phyloP scores from a whole-genome alignment of 2,113 vertebrate genomes.

The Forbesichthys agassizii region DNA sequence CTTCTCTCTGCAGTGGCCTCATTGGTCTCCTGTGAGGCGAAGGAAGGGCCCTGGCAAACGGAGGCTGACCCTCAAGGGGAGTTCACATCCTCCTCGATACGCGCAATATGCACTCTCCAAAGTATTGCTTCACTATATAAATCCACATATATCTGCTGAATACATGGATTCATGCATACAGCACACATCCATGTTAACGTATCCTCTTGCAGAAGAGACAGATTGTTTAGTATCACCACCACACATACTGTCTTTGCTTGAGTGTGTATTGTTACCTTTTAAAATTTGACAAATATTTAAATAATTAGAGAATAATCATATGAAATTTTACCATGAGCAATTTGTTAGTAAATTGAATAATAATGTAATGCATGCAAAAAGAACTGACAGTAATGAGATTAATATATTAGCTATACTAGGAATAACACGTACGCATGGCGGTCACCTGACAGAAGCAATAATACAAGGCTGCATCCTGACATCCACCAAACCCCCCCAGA shows the following conservation, averaged over 20 bases:
- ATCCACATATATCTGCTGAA: too few relatives aligned
- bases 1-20: slow-evolving; percentile 42
- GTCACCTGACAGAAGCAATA: too few relatives aligned
- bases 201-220: too few relatives aligned
- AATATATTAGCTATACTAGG: slow-evolving; percentile 6
- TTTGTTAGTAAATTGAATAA: slow-evolving; percentile 6
- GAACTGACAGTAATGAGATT: slow-evolving; percentile 1
- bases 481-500: background rate
- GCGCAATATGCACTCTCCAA: background rate
- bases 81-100: slow-evolving; percentile 23
- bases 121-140: background rate
- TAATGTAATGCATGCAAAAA: slow-evolving; percentile 17
- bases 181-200: too few relatives aligned
- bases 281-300: too few relatives aligned
- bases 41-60: slow-evolving; percentile 20
- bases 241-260: too few relatives aligned
- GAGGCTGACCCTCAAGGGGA: slow-evolving; percentile 17
- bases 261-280: too few relatives aligned
- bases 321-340: too few relatives aligned
- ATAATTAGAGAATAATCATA: background rate
- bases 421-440: background rate
- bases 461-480: too few relatives aligned
- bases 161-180: too few relatives aligned
- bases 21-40: slow-evolving; percentile 41
- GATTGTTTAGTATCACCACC: too few relatives aligned